Percentiles rank a stretch among this genome's conserved stretches.
Evolutionary conservation across 2,888 invertebrate genomes (phyloP).

Genomic region (Ectobius pallidus): DNA sequence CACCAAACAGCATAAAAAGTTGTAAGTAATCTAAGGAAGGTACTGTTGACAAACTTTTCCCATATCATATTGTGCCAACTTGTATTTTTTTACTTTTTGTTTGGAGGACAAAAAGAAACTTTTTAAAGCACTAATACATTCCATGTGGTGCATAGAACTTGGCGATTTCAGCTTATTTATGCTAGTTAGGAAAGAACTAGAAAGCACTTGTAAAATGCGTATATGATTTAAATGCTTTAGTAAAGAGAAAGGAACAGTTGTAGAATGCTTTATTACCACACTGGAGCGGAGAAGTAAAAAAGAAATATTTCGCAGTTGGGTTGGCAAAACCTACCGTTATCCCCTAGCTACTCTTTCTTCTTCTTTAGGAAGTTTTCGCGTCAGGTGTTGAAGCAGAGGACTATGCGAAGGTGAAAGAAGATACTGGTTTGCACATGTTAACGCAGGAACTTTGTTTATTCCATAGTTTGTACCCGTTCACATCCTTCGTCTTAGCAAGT

Average conservation of each 20-base stretch:
- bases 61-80: neutral
- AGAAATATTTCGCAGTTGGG: neutral
- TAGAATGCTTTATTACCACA: conserved; percentile 18
- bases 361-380: conserved; percentile 8
- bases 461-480: conserved; percentile 20
- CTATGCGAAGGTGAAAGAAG: too few relatives aligned
- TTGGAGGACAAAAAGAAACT: neutral
- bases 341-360: neutral
- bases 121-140: neutral
- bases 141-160: neutral
- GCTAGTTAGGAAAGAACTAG: neutral
- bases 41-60: neutral
- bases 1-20: neutral
- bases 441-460: conserved; percentile 2
- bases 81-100: neutral
- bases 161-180: conserved; percentile 14
- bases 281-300: too few relatives aligned
- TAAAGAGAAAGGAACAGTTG: neutral
- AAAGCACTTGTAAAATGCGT: conserved; percentile 8
- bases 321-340: neutral
- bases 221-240: conserved; percentile 25
- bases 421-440: too few relatives aligned
- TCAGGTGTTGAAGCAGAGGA: conserved; percentile 30
- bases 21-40: neutral
- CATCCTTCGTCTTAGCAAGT: conserved; percentile 16